Percentiles rank a stretch among this genome's conserved stretches.
Evolutionary conservation across 2,797 vertebrate genomes (phyloP).

Genomic region (Pantherophis vulpinus): DNA sequence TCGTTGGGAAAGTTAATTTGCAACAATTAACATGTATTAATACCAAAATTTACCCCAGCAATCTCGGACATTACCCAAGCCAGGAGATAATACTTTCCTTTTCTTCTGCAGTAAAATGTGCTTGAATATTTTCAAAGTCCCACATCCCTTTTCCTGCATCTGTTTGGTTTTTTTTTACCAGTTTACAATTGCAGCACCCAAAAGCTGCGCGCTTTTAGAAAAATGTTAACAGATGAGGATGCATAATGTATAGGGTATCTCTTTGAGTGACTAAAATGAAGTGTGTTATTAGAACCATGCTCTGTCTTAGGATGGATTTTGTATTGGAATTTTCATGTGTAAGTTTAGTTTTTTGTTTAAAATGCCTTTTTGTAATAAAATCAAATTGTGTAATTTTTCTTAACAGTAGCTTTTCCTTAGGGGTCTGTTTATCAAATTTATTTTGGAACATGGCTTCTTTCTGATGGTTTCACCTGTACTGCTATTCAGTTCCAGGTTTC

Average conservation of each 20-base stretch:
- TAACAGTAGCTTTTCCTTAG: neutral
- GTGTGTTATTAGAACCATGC: conserved; percentile 52
- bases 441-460: neutral
- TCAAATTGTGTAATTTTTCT: conserved; percentile 13
- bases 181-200: neutral
- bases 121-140: neutral
- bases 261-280: conserved; percentile 48
- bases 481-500: neutral
- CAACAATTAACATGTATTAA: neutral
- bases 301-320: conserved; percentile 67
- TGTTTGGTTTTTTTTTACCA: neutral
- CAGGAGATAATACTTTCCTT: neutral
- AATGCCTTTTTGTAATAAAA: conserved; percentile 80
- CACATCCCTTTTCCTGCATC: neutral
- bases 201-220: neutral
- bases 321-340: conserved; percentile 74
- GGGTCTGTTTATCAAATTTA: neutral
- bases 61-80: neutral
- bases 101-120: neutral
- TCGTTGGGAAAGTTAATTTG: neutral
- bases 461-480: neutral
- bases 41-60: fast-evolving
- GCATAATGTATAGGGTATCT: conserved; percentile 43
- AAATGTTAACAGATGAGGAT: neutral
- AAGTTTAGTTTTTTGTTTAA: conserved; percentile 75